Evolutionary conservation across 1,140 invertebrate genomes (phyloP), one percentile per base, ranked within the genome.

Genomic region (Melipona quadrifasciata): DNA sequence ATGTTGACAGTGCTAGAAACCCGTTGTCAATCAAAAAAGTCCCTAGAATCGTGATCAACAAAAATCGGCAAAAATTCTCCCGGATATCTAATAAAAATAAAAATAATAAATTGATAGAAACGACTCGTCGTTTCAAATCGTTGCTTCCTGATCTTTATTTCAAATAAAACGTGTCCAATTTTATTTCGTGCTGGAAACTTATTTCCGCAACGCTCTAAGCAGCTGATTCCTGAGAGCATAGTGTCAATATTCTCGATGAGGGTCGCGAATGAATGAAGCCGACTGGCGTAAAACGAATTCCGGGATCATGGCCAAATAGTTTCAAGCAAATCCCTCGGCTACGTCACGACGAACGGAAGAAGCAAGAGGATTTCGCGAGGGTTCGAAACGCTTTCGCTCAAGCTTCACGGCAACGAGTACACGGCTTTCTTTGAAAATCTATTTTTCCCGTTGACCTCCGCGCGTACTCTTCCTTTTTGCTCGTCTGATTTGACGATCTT

Each of bases 271-370:
- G 76, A 84, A 84, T 84, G 82, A 70, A 80, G 19, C 21, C n/a
- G 47, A 68, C 39, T 70, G 78, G 55, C 65, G 21, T 65, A 47
- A 47, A 47, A 75, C 55, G 10, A 71, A 39, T 51, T 88, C 75
- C 74, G 78, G 86, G 82, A 87, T 65, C 51, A 12, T 5, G 24
- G 61, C 83, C 75, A 85, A 85, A 31, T 87, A 55, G 58, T 67
- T 79, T 64, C 31, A 16, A 17, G 72, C 31, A 51, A 84, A 84
- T 84, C 65, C 16, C 68, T n/a, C 68, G 34, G 34, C 31, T 17
- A 68, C 65, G 67, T 34, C 19, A 21, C 31, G 65, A 34, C 8
- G 14, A 10, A 67, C n/a, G 21, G 19, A 17, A 34, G 2, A 14
- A 21, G 21, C 4, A 14, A 21, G 14, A 0, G 11, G 6, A 74